Evolutionary conservation across 2,888 invertebrate species (phyloP).

Genomic region (Lasioglossum marginatum): DNA sequence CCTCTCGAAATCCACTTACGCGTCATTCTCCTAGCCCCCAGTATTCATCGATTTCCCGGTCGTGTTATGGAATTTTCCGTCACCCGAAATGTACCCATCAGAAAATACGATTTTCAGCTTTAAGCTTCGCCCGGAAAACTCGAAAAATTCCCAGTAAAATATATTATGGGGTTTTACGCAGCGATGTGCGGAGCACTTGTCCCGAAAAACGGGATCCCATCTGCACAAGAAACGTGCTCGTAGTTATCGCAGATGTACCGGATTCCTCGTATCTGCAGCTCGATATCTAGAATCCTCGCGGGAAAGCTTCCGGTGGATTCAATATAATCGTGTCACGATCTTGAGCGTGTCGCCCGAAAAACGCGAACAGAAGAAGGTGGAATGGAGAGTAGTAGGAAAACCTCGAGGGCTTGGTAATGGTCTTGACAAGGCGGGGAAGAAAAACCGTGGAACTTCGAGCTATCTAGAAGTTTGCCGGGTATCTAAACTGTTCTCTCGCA

Average conservation of each 20-base stretch:
- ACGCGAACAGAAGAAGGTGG: not conserved
- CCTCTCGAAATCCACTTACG: not conserved
- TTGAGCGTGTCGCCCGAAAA: not conserved
- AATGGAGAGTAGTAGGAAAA: not conserved
- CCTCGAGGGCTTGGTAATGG: not conserved
- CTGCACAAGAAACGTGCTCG: not conserved
- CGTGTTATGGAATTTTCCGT: not conserved
- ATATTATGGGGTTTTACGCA: not conserved
- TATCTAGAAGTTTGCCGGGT: not conserved
- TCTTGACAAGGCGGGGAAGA: not conserved
- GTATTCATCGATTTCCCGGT: not conserved
- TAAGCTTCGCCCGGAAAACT: not conserved
- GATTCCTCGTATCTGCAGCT: slow-evolving; percentile 3
- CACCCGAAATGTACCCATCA: not conserved
- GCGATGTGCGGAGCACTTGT: not conserved
- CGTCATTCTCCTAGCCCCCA: not conserved
- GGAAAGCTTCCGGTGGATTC: slow-evolving; percentile 39
- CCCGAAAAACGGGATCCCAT: not conserved
- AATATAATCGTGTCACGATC: slow-evolving; percentile 41
- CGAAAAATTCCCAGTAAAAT: not conserved
- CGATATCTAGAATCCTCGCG: not conserved
- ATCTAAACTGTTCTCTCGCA: not conserved
- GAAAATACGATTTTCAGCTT: not conserved
- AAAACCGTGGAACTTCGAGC: not conserved
- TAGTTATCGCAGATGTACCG: not conserved